These are phyloP conservation scores for Pseudochromis fuscus DNA, from an alignment of 2,797 vertebrate genomes.

Conservation along the genomic window DNA sequence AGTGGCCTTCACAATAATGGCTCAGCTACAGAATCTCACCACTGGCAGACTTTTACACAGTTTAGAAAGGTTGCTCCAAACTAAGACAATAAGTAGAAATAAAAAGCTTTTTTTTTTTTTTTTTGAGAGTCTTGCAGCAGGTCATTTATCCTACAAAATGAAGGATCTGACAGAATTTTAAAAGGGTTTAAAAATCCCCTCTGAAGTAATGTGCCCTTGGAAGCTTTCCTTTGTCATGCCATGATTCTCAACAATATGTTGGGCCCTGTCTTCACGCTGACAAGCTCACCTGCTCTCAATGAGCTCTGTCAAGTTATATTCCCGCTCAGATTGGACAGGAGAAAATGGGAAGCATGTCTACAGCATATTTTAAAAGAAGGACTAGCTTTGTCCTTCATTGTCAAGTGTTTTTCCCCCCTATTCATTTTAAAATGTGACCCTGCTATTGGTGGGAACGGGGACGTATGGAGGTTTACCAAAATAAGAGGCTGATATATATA, in stretches of 20 bases:
- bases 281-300: slow-evolving; percentile 54
- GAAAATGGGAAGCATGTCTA: slow-evolving; percentile 56
- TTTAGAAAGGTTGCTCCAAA: slow-evolving; percentile 12
- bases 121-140: too few species aligned
- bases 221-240: slow-evolving; percentile 21
- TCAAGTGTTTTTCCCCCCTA: slow-evolving; percentile 5
- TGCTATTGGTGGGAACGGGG: not conserved
- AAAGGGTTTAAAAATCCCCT: slow-evolving; percentile 19
- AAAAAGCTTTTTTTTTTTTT: too few species aligned
- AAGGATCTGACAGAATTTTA: slow-evolving; percentile 23
- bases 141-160: not conserved
- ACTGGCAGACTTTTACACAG: not conserved
- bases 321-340: slow-evolving; percentile 35
- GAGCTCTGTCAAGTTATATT: slow-evolving; percentile 51
- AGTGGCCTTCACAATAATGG: not conserved
- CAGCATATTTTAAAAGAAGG: slow-evolving; percentile 47
- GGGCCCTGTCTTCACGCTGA: slow-evolving; percentile 43
- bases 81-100: slow-evolving; percentile 22
- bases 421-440: slow-evolving; percentile 23
- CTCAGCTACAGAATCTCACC: not conserved
- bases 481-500: slow-evolving; percentile 7
- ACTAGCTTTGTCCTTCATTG: slow-evolving; percentile 17
- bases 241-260: slow-evolving; percentile 30
- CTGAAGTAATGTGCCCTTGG: slow-evolving; percentile 7
- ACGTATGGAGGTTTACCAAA: slow-evolving; percentile 16